Conservation (phyloP, 2,113 vertebrate species). For the Tetraodon nigroviridis region DNA sequence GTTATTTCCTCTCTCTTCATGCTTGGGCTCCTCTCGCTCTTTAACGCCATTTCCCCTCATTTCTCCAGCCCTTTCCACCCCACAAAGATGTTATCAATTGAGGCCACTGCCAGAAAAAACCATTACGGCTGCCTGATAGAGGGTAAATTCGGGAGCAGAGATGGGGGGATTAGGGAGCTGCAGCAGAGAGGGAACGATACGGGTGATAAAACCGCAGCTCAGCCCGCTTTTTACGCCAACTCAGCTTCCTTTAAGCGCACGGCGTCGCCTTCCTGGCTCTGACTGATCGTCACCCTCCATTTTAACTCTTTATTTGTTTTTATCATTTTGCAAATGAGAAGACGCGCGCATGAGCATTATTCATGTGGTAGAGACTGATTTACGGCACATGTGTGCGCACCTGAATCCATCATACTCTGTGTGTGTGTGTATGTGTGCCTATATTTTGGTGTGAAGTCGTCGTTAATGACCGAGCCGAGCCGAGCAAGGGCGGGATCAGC, state of each 20-base stretch:
- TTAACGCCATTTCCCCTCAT: neutral
- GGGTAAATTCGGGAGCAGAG: slow-evolving; percentile 23
- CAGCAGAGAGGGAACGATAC: slow-evolving; percentile 40
- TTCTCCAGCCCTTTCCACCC: slow-evolving; percentile 9
- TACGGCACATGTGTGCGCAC: neutral
- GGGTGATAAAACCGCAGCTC: slow-evolving; percentile 52
- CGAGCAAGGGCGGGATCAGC: neutral
- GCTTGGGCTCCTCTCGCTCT: slow-evolving; percentile 11
- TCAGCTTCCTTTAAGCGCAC: slow-evolving; percentile 40
- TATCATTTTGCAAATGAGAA: neutral
- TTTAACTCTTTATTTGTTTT: too few species aligned
- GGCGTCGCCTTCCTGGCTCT: slow-evolving; percentile 4
- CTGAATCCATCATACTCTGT: slow-evolving; percentile 7
- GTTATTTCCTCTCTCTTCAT: slow-evolving; percentile 8
- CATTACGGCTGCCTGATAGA: slow-evolving; percentile 44
- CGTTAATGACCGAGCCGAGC: neutral
- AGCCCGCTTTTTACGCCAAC: slow-evolving; percentile 39
- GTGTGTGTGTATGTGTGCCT: slow-evolving; percentile 11
- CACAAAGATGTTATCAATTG: slow-evolving; percentile 64
- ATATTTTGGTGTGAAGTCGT: neutral
- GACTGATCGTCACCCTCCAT: slow-evolving; percentile 18
- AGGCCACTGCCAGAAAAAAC: slow-evolving; percentile 25
- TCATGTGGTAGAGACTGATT: too few species aligned
- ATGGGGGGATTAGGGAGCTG: slow-evolving; percentile 37
- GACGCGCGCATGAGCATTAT: neutral